phyloP scores from a whole-genome alignment of 2,888 invertebrate genomes.

The Amblyjoppa proteus region DNA sequence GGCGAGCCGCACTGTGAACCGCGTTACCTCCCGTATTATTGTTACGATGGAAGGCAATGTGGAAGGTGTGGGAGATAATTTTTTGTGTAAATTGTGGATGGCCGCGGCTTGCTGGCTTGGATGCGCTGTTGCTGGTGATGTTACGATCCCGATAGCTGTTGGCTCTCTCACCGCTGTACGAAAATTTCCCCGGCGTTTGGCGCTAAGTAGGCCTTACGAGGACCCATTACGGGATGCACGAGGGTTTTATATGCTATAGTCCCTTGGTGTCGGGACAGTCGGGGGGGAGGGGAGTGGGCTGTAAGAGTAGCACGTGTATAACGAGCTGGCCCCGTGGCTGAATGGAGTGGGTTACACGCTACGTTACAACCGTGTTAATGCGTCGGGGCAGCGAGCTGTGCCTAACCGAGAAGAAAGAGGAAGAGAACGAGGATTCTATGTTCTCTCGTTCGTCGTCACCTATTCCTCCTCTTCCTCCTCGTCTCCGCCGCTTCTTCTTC shows the following conservation, averaged over 20 bases:
- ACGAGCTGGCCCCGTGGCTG: slow-evolving; percentile 39
- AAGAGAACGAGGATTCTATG: slow-evolving; percentile 45
- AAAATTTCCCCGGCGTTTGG: slow-evolving; percentile 72
- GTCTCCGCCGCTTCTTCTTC: slow-evolving; percentile 21
- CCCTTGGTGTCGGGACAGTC: not conserved
- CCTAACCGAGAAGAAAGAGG: slow-evolving; percentile 56
- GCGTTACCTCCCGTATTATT: not conserved
- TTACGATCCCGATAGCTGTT: slow-evolving; percentile 52
- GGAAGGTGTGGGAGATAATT: slow-evolving; percentile 47
- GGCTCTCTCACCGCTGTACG: slow-evolving; percentile 63
- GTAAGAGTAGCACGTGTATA: slow-evolving; percentile 41
- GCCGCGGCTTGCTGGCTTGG: slow-evolving; percentile 30
- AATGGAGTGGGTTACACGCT: slow-evolving; percentile 57
- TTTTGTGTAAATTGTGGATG: slow-evolving; percentile 16
- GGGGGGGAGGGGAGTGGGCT: not conserved
- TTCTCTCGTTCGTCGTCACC: slow-evolving; percentile 51
- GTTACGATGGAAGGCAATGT: not conserved
- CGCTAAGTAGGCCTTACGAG: slow-evolving; percentile 78
- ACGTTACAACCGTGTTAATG: slow-evolving; percentile 67
- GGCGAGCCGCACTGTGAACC: not conserved
- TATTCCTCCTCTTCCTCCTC: slow-evolving; percentile 18
- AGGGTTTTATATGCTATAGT: slow-evolving; percentile 46
- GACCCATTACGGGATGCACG: slow-evolving; percentile 72
- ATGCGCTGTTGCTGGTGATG: slow-evolving; percentile 37
- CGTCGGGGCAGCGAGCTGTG: slow-evolving; percentile 57